These are phyloP conservation scores for Tapera naevia DNA, from an alignment of 2,797 vertebrate genomes.

Conservation along the genomic window DNA sequence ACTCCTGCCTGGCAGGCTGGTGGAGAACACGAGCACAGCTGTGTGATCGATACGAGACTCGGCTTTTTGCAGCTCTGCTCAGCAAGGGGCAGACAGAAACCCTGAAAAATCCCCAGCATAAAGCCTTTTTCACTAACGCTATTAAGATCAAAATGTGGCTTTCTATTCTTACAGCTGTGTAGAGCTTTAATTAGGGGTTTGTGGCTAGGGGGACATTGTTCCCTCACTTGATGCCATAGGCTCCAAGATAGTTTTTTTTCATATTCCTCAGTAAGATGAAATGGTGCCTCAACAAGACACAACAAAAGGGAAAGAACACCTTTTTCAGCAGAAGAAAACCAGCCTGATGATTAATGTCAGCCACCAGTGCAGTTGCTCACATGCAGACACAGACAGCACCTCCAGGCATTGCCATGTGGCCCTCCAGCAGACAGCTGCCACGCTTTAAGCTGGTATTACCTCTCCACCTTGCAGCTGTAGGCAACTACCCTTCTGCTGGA, in stretches of 20 bases:
- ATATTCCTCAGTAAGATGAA: background rate
- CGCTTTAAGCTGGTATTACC: background rate
- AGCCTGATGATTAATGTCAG: background rate
- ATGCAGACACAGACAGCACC: background rate
- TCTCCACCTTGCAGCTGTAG: background rate
- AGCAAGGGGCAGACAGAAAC: background rate
- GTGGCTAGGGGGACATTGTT: background rate
- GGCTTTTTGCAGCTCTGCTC: background rate
- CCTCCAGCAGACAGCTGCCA: background rate
- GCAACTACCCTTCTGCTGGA: background rate
- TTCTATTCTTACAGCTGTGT: background rate
- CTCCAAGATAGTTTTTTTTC: background rate
- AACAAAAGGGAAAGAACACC: background rate
- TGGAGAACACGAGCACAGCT: background rate
- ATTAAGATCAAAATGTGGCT: background rate
- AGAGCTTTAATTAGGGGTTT: background rate
- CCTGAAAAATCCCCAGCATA: background rate
- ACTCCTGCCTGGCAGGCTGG: background rate
- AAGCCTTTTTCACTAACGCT: background rate
- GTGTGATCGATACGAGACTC: background rate
- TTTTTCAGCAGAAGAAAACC: background rate
- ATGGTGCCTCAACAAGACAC: background rate
- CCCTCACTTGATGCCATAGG: background rate
- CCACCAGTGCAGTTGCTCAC: accelerated
- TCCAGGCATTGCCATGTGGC: accelerated